phyloP scores from a whole-genome alignment of 2,888 invertebrate species.

The Sarcophaga carnaria region DNA sequence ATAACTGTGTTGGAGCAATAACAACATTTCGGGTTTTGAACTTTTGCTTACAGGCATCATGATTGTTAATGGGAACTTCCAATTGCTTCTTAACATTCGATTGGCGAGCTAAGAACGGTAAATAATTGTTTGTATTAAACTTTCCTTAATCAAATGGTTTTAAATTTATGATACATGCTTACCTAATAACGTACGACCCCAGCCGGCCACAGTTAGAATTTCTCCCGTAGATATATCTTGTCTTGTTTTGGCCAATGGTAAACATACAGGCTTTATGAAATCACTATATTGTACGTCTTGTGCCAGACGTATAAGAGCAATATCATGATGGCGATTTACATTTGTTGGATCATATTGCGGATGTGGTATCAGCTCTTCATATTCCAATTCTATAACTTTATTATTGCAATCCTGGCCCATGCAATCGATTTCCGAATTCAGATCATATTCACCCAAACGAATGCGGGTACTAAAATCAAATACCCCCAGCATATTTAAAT shows the following conservation, averaged over 20 bases:
- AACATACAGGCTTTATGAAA: conserved; percentile 85
- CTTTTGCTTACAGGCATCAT: conserved; percentile 81
- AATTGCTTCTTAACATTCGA: conserved; percentile 81
- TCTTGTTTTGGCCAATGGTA: conserved; percentile 81
- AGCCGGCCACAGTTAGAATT: conserved; percentile 84
- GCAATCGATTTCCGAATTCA: conserved; percentile 77
- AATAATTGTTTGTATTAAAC: not conserved
- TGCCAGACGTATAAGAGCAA: conserved; percentile 86
- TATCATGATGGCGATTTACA: conserved; percentile 86
- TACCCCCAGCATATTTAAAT: not conserved
- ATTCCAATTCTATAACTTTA: conserved; percentile 83
- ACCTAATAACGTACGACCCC: conserved; percentile 84
- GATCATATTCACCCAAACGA: conserved; percentile 80
- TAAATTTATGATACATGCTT: conserved; percentile 24
- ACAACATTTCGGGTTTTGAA: conserved; percentile 74
- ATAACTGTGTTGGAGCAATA: conserved; percentile 75
- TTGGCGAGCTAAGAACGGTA: not conserved
- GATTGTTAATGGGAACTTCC: conserved; percentile 82
- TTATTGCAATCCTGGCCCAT: conserved; percentile 84
- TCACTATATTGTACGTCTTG: conserved; percentile 83
- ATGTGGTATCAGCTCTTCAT: conserved; percentile 86
- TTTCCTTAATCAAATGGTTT: not conserved
- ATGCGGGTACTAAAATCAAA: conserved; percentile 72
- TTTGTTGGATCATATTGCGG: conserved; percentile 84
- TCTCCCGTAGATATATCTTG: conserved; percentile 79